A percentile compares a stretch with the other conserved stretches of the same genome.
phyloP scores from a whole-genome alignment of 2,113 vertebrate genomes.

The Zosterops pallidus region DNA sequence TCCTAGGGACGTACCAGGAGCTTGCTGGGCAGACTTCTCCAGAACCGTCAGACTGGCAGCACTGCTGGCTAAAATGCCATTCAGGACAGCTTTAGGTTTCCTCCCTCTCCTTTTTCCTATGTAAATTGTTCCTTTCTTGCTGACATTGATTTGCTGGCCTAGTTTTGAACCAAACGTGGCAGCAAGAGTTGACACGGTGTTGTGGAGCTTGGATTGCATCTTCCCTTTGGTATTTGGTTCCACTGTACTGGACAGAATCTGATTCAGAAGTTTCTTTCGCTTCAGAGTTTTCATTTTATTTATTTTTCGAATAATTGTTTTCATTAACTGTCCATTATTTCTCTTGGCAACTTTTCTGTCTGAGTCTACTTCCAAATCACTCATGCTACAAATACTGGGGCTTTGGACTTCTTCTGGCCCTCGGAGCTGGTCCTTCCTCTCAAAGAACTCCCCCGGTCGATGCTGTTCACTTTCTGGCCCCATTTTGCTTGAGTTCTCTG shows the following conservation, averaged over 20 bases:
- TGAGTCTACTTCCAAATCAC: constrained; percentile 76
- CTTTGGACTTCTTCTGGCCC: constrained; percentile 72
- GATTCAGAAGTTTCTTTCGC: constrained; percentile 89
- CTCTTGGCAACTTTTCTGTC: constrained; percentile 81
- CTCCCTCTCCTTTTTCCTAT: constrained; percentile 97
- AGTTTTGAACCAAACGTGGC: constrained; percentile 90
- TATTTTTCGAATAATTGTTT: constrained; percentile 93
- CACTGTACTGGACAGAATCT: constrained; percentile 79
- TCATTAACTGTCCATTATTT: constrained; percentile 90
- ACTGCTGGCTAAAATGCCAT: constrained; percentile 64
- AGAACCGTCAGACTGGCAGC: constrained; percentile 66
- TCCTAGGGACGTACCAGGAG: constrained; percentile 72
- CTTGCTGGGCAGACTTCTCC: constrained; percentile 76
- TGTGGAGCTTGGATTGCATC: constrained; percentile 82
- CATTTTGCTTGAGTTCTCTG: constrained; percentile 64
- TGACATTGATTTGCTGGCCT: constrained; percentile 97
- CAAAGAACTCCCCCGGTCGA: constrained; percentile 70
- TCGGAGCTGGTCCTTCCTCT: constrained; percentile 70
- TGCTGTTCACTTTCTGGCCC: constrained; percentile 69
- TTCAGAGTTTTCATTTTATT: constrained; percentile 98
- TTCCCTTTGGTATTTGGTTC: constrained; percentile 81
- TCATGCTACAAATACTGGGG: constrained; percentile 63
- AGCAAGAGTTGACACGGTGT: constrained; percentile 88
- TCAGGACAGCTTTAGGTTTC: constrained; percentile 87
- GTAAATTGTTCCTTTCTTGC: constrained; percentile 98